Percentiles rank a stretch among this genome's conserved stretches.
Conservation (phyloP, 1,140 invertebrate genomes). For the Papilio glaucus region DNA sequence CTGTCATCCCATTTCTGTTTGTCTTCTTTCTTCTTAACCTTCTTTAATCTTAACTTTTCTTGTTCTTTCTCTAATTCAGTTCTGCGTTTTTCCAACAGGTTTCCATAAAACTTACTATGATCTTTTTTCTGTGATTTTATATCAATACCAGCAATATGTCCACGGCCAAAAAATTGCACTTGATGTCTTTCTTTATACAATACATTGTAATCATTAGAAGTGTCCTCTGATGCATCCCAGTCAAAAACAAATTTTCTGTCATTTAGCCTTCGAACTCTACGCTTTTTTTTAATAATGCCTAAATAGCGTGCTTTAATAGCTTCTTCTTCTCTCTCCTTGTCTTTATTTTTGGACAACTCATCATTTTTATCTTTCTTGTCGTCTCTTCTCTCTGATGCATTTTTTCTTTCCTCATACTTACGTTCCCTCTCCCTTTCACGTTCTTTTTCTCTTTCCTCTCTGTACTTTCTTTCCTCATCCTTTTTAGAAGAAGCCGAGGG, state of each 20-base stretch:
- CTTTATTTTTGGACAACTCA: slow-evolving; percentile 88
- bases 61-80: slow-evolving; percentile 99
- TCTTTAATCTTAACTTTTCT: slow-evolving; percentile 96
- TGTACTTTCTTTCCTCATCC: slow-evolving; percentile 75
- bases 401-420: slow-evolving; percentile 73
- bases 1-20: slow-evolving; percentile 99
- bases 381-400: slow-evolving; percentile 63
- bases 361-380: slow-evolving; percentile 78
- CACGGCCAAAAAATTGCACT: slow-evolving; percentile 98
- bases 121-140: slow-evolving; percentile 98
- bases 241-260: slow-evolving; percentile 99
- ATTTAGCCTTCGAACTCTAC: slow-evolving; percentile 95
- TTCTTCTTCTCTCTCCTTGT: slow-evolving; percentile 95
- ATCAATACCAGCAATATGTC: slow-evolving; percentile 99
- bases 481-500: slow-evolving; percentile 53
- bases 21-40: slow-evolving; percentile 97
- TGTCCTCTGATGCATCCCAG: slow-evolving; percentile 99
- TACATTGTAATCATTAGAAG: slow-evolving; percentile 98
- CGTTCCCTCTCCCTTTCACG: slow-evolving; percentile 71
- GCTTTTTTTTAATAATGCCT: slow-evolving; percentile 97
- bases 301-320: slow-evolving; percentile 97
- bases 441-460: slow-evolving; percentile 70
- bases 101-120: slow-evolving; percentile 99
- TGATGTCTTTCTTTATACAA: slow-evolving; percentile 98
- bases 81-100: slow-evolving; percentile 96